phyloP scores from a whole-genome alignment of 2,113 vertebrate species.

The Pangasianodon hypophthalmus region DNA sequence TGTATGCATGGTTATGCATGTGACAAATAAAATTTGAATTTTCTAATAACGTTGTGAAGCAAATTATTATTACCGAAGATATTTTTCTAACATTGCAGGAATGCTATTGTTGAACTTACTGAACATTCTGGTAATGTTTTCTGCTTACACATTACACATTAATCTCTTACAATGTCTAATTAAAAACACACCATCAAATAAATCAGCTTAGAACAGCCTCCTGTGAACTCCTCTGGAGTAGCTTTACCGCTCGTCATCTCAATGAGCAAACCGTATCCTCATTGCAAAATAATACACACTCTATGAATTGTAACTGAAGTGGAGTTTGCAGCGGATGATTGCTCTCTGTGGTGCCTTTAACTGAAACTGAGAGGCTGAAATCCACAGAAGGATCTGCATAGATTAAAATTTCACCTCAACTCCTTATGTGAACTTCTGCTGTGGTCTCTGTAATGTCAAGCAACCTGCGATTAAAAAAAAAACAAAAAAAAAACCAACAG shows the following conservation, averaged over 20 bases:
- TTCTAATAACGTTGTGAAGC: background rate
- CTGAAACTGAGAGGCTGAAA: background rate
- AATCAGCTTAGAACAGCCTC: background rate
- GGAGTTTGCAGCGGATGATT: background rate
- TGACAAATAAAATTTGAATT: no score
- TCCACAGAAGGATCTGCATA: background rate
- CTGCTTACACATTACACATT: background rate
- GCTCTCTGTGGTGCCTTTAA: background rate
- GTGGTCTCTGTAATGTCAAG: background rate
- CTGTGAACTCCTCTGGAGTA: background rate
- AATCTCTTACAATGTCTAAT: background rate
- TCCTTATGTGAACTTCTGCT: background rate
- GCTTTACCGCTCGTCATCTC: background rate
- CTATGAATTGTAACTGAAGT: background rate
- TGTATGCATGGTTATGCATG: no score
- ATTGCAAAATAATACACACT: background rate
- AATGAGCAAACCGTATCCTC: background rate
- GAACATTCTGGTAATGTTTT: background rate
- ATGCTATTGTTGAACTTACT: background rate
- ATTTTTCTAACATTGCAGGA: background rate
- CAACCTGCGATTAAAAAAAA: background rate
- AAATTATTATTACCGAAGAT: no score
- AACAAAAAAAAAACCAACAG: background rate
- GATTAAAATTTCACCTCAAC: background rate
- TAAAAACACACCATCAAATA: no score